phyloP scores from a whole-genome alignment of 1,140 invertebrate species.

The Eumeta japonica region DNA sequence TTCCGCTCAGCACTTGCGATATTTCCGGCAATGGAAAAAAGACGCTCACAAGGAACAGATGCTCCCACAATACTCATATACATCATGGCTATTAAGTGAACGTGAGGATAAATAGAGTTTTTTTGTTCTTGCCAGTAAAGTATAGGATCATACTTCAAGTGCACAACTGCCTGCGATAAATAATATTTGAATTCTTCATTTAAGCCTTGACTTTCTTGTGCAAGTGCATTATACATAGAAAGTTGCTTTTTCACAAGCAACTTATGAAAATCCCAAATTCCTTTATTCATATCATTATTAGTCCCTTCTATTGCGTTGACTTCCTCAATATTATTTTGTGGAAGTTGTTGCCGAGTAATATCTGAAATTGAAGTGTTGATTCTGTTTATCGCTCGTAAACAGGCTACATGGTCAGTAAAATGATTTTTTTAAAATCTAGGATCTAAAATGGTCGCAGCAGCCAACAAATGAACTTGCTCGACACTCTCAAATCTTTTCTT shows the following conservation, averaged over 20 bases:
- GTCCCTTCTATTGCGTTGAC: conserved; percentile 11
- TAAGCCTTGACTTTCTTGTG: conserved; percentile 18
- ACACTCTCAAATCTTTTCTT: conserved; percentile 24
- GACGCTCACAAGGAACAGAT: conserved; percentile 23
- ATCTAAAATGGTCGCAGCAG: conserved; percentile 36
- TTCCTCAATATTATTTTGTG: conserved; percentile 15
- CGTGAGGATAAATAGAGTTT: conserved; percentile 19
- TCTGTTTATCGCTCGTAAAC: conserved; percentile 14
- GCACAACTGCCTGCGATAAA: conserved; percentile 19
- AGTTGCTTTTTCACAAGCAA: conserved; percentile 24
- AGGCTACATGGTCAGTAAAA: conserved; percentile 18
- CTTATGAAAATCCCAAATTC: conserved; percentile 24
- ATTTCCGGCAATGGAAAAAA: conserved; percentile 15
- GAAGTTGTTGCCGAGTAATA: conserved; percentile 11
- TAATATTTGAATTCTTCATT: conserved; percentile 20
- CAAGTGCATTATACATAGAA: conserved; percentile 16
- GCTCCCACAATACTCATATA: conserved; percentile 20
- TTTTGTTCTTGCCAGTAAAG: no score
- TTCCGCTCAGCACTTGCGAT: conserved; percentile 16
- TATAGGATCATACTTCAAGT: conserved; percentile 21
- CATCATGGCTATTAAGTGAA: conserved; percentile 18
- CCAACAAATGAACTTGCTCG: conserved; percentile 25
- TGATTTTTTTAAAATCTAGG: conserved; percentile 31
- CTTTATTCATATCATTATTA: conserved; percentile 17
- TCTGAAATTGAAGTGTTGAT: no score